Conservation (phyloP, 2,888 invertebrate genomes). For the Hartigia nigra region DNA sequence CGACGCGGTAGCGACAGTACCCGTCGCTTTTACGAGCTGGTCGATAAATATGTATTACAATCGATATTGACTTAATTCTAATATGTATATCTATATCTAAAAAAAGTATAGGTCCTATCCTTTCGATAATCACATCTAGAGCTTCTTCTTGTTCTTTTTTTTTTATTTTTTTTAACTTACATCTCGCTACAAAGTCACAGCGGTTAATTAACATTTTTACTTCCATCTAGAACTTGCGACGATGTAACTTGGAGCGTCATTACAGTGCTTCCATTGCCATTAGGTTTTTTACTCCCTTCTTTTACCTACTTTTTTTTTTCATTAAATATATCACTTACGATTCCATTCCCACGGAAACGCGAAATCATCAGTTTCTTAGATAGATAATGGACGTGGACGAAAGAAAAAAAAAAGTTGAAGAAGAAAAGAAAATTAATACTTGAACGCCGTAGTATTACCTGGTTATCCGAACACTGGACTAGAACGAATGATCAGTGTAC, state of each 20-base stretch:
- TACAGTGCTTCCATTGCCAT: neutral
- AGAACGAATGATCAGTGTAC: too few species aligned
- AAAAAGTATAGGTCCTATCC: constrained; percentile 3
- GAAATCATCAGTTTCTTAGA: neutral
- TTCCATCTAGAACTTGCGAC: neutral
- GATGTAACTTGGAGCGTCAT: neutral
- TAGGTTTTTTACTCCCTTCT: neutral
- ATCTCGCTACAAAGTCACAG: constrained; percentile 19
- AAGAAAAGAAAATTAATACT: neutral
- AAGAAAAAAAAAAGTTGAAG: neutral
- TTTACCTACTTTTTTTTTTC: neutral
- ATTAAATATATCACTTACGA: neutral
- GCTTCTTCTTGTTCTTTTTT: neutral
- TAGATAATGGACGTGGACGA: neutral
- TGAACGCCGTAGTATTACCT: neutral
- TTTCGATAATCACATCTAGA: constrained; percentile 17
- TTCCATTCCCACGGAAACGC: neutral
- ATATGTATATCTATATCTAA: constrained; percentile 2
- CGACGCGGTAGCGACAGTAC: neutral
- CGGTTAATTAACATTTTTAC: constrained; percentile 21
- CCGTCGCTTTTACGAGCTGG: neutral
- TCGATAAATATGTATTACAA: neutral
- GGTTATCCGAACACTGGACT: too few species aligned
- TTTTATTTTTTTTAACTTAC: constrained; percentile 8
- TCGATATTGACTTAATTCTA: constrained; percentile 3